phyloP scores from a whole-genome alignment of 2,113 vertebrate genomes.

The Dermatemys mawii region DNA sequence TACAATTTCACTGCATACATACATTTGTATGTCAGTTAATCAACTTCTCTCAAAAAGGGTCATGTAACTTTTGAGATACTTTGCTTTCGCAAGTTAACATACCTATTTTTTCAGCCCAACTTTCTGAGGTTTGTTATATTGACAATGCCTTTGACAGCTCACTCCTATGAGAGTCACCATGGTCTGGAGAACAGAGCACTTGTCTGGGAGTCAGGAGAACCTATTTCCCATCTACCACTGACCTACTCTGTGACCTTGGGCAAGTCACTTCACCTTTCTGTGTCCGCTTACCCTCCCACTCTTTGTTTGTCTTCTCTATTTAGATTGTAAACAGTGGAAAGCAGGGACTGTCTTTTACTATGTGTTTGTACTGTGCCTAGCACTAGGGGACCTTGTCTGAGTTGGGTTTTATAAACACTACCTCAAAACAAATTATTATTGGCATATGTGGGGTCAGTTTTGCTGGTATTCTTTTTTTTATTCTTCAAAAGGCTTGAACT shows the following conservation, averaged over 20 bases:
- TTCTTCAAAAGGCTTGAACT: too few relatives aligned
- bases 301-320: not conserved
- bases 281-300: not conserved
- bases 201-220: accelerated
- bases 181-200: not conserved
- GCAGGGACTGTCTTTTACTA: not conserved
- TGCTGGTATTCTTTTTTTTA: too few relatives aligned
- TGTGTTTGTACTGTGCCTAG: not conserved
- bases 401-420: not conserved
- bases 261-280: not conserved
- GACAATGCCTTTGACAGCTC: not conserved
- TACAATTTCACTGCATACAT: too few relatives aligned
- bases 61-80: not conserved
- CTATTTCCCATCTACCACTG: not conserved
- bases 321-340: not conserved
- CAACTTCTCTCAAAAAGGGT: not conserved
- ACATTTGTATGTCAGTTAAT: not conserved
- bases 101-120: not conserved
- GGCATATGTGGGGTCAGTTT: too few relatives aligned
- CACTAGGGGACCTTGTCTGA: not conserved
- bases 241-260: not conserved
- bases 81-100: too few relatives aligned
- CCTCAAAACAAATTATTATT: not conserved
- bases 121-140: not conserved
- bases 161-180: not conserved